Percentiles rank a stretch among this genome's conserved stretches.
These are phyloP conservation scores for Cercocebus atys DNA, from an alignment of 2,113 vertebrate species.

Conservation along the genomic window DNA sequence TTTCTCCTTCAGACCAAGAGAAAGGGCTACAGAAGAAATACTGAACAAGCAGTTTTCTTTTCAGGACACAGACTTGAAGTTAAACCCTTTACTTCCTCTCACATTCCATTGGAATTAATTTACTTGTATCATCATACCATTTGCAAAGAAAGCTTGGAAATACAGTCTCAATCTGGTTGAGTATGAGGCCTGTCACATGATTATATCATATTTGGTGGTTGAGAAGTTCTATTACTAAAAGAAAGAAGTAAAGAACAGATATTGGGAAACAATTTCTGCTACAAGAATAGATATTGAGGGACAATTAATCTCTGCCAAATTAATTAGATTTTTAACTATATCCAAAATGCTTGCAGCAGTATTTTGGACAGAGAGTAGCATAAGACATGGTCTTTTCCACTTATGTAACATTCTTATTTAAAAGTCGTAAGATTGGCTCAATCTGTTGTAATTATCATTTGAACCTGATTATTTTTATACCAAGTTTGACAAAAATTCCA, in stretches of 20 bases:
- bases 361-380: not conserved
- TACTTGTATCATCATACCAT: not conserved
- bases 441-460: not conserved
- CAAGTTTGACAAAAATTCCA: conserved; percentile 1
- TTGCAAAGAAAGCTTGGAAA: not conserved
- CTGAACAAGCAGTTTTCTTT: not conserved
- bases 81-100: not conserved
- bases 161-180: not conserved
- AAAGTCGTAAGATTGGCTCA: not conserved
- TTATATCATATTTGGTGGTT: accelerated
- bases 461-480: not conserved
- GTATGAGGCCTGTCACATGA: not conserved
- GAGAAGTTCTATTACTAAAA: not conserved
- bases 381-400: not conserved
- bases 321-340: not conserved
- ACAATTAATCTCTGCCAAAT: not conserved
- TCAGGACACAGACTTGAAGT: not conserved
- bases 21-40: not conserved
- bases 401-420: not conserved
- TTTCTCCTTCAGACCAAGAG: not conserved
- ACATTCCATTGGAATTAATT: not conserved
- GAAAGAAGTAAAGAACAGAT: not conserved
- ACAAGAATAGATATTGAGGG: not conserved
- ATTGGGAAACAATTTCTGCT: too few relatives aligned
- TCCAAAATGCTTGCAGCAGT: not conserved